Evolutionary conservation across 1,140 invertebrate species (phyloP).

Genomic region (Anthonomus grandis): DNA sequence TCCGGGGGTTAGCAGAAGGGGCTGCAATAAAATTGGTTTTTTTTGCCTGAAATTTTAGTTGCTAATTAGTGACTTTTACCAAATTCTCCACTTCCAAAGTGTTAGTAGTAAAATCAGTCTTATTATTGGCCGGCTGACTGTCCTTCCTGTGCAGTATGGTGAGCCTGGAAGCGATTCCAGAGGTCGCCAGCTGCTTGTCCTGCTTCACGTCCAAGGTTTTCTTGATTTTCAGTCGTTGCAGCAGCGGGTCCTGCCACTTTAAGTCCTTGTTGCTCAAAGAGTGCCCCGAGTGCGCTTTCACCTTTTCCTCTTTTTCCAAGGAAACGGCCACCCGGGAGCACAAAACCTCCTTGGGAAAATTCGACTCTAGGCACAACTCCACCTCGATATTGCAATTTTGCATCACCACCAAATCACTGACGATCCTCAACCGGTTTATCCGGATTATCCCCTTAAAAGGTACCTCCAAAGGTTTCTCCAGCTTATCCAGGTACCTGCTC

Average conservation of each 20-base stretch:
- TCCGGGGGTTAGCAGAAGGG: slow-evolving; percentile 64
- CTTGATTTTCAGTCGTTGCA: slow-evolving; percentile 63
- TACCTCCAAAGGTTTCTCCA: slow-evolving; percentile 45
- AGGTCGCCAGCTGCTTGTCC: slow-evolving; percentile 69
- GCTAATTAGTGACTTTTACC: slow-evolving; percentile 29
- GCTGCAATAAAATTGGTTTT: slow-evolving; percentile 21
- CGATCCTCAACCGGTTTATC: slow-evolving; percentile 52
- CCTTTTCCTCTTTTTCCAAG: slow-evolving; percentile 42
- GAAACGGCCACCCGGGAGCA: slow-evolving; percentile 55
- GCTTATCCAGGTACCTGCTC: slow-evolving; percentile 61
- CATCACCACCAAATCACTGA: slow-evolving; percentile 51
- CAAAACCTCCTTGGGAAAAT: slow-evolving; percentile 58
- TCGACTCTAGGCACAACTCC: slow-evolving; percentile 56
- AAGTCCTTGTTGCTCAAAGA: slow-evolving; percentile 46
- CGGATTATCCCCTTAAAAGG: slow-evolving; percentile 50
- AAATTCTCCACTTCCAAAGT: slow-evolving; percentile 54
- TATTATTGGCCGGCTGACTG: slow-evolving; percentile 30
- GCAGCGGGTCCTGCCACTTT: slow-evolving; percentile 56
- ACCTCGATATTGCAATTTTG: slow-evolving; percentile 59
- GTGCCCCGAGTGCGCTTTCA: slow-evolving; percentile 25
- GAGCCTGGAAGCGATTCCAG: slow-evolving; percentile 61
- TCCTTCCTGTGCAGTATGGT: slow-evolving; percentile 48
- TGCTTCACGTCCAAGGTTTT: slow-evolving; percentile 74
- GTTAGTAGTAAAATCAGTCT: slow-evolving; percentile 62
- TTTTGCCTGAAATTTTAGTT: neutral